Evolutionary conservation across 1,140 invertebrate species (phyloP).

Genomic region (Drosophila erecta): DNA sequence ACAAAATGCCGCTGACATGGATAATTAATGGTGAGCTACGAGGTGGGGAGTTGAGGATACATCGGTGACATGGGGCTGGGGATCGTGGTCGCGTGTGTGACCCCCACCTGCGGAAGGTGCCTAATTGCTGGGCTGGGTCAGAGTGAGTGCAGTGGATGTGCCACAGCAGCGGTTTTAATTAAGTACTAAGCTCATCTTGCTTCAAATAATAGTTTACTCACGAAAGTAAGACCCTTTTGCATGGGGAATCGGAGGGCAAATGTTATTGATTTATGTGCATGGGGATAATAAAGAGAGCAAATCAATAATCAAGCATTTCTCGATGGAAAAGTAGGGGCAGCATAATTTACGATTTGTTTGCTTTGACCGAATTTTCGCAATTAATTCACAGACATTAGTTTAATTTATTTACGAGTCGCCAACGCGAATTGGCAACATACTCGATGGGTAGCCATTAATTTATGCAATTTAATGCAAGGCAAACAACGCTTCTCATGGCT

Average conservation of each 20-base stretch:
- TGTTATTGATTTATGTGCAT: not conserved
- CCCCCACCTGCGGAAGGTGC: slow-evolving; percentile 36
- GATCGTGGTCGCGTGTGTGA: slow-evolving; percentile 18
- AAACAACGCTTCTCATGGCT: slow-evolving; percentile 43
- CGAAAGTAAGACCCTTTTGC: not conserved
- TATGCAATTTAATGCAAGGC: slow-evolving; percentile 61
- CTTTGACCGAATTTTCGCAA: slow-evolving; percentile 6
- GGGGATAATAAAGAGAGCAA: too few relatives aligned
- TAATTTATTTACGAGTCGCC: slow-evolving; percentile 36
- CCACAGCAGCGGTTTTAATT: slow-evolving; percentile 24
- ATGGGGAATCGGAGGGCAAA: not conserved
- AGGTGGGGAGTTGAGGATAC: slow-evolving; percentile 19
- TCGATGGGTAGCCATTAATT: slow-evolving; percentile 50
- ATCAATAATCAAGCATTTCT: too few relatives aligned
- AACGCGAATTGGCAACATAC: slow-evolving; percentile 41
- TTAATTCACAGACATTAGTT: slow-evolving; percentile 32
- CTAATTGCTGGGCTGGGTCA: slow-evolving; percentile 60
- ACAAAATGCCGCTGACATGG: slow-evolving; percentile 82
- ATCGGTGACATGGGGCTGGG: slow-evolving; percentile 16
- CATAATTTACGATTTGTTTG: slow-evolving; percentile 21
- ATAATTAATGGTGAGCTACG: slow-evolving; percentile 76
- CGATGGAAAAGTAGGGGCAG: not conserved
- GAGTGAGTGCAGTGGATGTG: slow-evolving; percentile 4
- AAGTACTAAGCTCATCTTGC: slow-evolving; percentile 15
- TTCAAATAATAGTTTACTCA: not conserved